Base-by-base conservation (phyloP, 2,888 invertebrate genomes). In the Cremastinae sp. region DNA sequence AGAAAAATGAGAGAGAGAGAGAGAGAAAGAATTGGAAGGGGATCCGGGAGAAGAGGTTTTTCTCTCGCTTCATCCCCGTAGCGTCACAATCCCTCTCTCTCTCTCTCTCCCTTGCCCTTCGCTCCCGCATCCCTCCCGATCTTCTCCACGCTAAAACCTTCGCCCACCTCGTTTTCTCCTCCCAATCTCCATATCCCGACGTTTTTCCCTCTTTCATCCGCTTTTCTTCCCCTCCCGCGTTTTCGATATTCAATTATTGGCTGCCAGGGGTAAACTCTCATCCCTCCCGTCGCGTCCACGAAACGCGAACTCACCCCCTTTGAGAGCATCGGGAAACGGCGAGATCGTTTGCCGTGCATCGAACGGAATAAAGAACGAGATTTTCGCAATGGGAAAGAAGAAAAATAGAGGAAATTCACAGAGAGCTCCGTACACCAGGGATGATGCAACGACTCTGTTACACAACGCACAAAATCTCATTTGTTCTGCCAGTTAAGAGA, bases 181-280 rank as follows among this genome's bases (percentile, higher is more conserved):
- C 65, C 64, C 72, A 54, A 71, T 74, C 73, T 65, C 61, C 77
- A 72, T 73, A 74, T 72, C 74, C 69, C 75, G n/a, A 18, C 53
- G 64, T 62, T 18, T 64, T 43, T 66, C 20, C 59, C 47, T 65
- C 28, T 73, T 64, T 22, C 45, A 89, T 75, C 91, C 90, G 73
- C 66, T 51, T 68, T 68, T 41, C 38, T 41, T 12, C 64, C 70
- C 70, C 73, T 61, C 65, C 75, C 56, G 62, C 78, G 36, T 78
- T 73, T 81, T 79, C 86, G 80, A 86, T 87, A 87, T 88, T 88
- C 88, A 87, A 88, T 88, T 88, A 88, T 86, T 84, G 87, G 83
- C 79, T 80, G 74, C 77, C 58, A 34, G 68, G 76, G 71, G 45
- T 58, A 59, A 59, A 64, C 71, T 70, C 22, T 51, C 53, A 28